phyloP scores from a whole-genome alignment of 2,113 vertebrate genomes.

The Promerops cafer region DNA sequence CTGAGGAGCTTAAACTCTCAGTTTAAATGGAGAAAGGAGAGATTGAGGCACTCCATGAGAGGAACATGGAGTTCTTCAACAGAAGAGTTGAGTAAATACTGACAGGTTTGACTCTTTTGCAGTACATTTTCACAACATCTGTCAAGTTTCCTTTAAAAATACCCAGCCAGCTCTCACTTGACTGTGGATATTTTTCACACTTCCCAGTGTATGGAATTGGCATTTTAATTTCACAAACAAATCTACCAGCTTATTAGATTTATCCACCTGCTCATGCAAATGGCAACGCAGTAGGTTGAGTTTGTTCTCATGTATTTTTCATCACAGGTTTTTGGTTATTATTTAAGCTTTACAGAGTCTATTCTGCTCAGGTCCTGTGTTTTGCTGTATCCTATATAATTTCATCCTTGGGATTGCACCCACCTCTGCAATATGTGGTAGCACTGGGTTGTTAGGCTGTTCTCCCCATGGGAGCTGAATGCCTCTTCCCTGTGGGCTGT shows the following conservation, averaged over 20 bases:
- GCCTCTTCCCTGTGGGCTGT: neutral
- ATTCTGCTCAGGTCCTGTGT: neutral
- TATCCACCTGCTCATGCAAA: neutral
- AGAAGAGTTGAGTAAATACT: neutral
- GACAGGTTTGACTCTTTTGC: neutral
- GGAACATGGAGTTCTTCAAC: neutral
- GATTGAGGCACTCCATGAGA: neutral
- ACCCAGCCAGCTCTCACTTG: neutral
- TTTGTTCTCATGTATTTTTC: neutral
- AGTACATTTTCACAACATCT: neutral
- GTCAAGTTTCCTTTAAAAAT: slow-evolving; percentile 12
- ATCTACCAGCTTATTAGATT: neutral
- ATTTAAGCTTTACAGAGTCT: neutral
- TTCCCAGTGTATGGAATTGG: neutral
- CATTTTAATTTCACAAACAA: neutral
- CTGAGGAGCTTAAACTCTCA: neutral
- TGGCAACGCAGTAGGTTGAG: neutral
- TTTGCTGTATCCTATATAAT: neutral
- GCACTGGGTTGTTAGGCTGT: neutral
- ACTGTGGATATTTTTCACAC: neutral
- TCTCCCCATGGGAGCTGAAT: neutral
- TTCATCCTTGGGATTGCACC: neutral
- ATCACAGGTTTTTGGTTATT: neutral
- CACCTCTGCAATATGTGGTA: neutral
- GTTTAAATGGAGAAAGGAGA: neutral